Conservation (phyloP, 2,888 invertebrate genomes). For the Plagodis dolabraria region DNA sequence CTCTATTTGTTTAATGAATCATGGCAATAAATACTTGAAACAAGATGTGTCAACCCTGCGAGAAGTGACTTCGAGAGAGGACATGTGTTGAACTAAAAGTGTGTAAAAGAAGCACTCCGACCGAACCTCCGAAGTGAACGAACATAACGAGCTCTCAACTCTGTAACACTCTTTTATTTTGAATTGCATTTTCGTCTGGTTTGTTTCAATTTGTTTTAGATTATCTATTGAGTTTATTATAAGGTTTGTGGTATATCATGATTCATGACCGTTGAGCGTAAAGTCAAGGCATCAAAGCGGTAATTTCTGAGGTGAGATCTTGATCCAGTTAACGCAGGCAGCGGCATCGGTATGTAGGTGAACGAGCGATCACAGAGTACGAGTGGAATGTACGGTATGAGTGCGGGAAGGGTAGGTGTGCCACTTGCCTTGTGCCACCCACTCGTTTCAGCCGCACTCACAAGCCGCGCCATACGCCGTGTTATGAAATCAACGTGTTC, state of each 20-base stretch:
- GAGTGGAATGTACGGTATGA: constrained; percentile 51
- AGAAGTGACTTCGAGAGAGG: constrained; percentile 12
- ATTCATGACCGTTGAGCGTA: constrained; percentile 6
- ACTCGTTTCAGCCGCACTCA: constrained; percentile 68
- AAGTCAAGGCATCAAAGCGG: constrained; percentile 7
- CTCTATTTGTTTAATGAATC: constrained; percentile 21
- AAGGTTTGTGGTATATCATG: background rate
- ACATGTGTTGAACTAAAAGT: constrained; percentile 21
- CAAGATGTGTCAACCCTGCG: constrained; percentile 18
- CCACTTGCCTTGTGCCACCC: constrained; percentile 78
- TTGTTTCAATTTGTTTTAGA: constrained; percentile 5
- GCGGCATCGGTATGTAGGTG: constrained; percentile 26
- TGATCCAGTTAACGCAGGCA: constrained; percentile 27
- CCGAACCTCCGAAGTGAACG: constrained; percentile 10
- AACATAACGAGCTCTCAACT: constrained; percentile 22
- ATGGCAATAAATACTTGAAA: constrained; percentile 17
- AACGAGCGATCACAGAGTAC: constrained; percentile 29
- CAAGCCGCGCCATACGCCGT: constrained; percentile 54
- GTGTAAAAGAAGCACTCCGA: constrained; percentile 16
- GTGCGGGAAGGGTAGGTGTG: constrained; percentile 51
- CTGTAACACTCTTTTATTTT: constrained; percentile 18
- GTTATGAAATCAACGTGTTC: constrained; percentile 85
- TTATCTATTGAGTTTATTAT: background rate
- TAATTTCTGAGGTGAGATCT: constrained; percentile 17
- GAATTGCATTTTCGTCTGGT: constrained; percentile 13